Evolutionary conservation across 2,888 invertebrate species (phyloP).

Genomic region (Tineola bisselliella): DNA sequence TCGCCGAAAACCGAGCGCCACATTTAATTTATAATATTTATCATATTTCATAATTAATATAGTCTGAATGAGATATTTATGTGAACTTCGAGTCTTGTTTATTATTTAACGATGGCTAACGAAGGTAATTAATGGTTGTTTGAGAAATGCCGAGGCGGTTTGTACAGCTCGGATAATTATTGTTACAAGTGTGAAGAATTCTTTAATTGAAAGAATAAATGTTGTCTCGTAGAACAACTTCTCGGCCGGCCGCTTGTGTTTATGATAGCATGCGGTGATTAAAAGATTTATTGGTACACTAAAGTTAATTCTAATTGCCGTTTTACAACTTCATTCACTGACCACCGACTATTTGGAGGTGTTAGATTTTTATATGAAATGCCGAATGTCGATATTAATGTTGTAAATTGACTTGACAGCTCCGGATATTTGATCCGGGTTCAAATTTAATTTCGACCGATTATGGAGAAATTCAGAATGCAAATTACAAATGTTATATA

Average conservation of each 20-base stretch:
- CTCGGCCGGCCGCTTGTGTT: conserved; percentile 32
- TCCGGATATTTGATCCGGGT: not conserved
- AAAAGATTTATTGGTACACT: conserved; percentile 45
- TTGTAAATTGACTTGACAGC: not conserved
- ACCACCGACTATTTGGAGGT: conserved; percentile 16
- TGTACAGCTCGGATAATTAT: conserved; percentile 21
- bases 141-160: conserved; percentile 7
- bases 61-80: conserved; percentile 19
- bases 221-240: conserved; percentile 16
- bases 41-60: conserved; percentile 41
- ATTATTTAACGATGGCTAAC: conserved; percentile 30
- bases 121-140: conserved; percentile 26
- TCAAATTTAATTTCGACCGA: not conserved
- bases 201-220: conserved; percentile 58
- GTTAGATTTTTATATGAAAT: not conserved
- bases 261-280: conserved; percentile 45
- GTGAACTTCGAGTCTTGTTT: conserved; percentile 26
- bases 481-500: too few relatives aligned
- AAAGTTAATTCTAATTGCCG: conserved; percentile 44
- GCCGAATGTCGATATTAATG: not conserved
- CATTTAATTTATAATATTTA: conserved; percentile 37
- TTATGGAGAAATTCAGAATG: not conserved
- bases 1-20: conserved; percentile 17
- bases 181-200: conserved; percentile 47
- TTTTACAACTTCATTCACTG: conserved; percentile 34